Conservation (phyloP, 2,888 invertebrate genomes). For the Drosophila lacicola region DNA sequence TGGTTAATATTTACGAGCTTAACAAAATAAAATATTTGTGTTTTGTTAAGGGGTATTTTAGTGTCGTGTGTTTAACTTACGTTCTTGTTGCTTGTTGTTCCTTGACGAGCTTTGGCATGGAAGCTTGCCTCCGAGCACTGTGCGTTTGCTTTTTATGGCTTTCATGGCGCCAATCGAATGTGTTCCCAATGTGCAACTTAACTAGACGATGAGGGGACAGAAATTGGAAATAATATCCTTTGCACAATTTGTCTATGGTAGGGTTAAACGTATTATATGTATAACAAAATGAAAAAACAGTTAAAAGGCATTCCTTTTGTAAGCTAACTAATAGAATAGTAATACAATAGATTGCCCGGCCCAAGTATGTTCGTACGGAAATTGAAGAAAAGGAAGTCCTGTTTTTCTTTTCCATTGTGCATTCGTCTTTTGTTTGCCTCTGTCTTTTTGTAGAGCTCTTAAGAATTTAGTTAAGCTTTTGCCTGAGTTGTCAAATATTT, state of each 20-base stretch:
- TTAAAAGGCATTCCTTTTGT: conserved; percentile 14
- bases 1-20: no score
- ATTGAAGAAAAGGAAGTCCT: conserved; percentile 17
- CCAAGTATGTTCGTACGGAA: conserved; percentile 1
- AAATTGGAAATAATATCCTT: conserved; percentile 31
- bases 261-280: conserved; percentile 24
- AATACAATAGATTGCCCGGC: background rate
- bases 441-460: background rate
- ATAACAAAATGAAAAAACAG: conserved; percentile 6
- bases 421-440: background rate
- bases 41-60: conserved; percentile 12
- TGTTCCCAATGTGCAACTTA: conserved; percentile 28
- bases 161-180: conserved; percentile 70
- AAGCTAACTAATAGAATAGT: conserved; percentile 12
- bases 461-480: conserved; percentile 9
- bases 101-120: conserved; percentile 32
- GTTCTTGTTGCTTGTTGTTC: conserved; percentile 23
- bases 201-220: conserved; percentile 42
- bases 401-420: conserved; percentile 2
- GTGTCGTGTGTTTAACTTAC: background rate
- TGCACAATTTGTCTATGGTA: conserved; percentile 21
- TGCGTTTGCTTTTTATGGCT: conserved; percentile 66
- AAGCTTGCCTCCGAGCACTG: conserved; percentile 29
- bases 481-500: conserved; percentile 31
- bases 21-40: no score